Percentiles rank a stretch among this genome's conserved stretches.
These are phyloP conservation scores for Butorides virescens DNA, from an alignment of 2,113 vertebrate genomes.

Conservation along the genomic window DNA sequence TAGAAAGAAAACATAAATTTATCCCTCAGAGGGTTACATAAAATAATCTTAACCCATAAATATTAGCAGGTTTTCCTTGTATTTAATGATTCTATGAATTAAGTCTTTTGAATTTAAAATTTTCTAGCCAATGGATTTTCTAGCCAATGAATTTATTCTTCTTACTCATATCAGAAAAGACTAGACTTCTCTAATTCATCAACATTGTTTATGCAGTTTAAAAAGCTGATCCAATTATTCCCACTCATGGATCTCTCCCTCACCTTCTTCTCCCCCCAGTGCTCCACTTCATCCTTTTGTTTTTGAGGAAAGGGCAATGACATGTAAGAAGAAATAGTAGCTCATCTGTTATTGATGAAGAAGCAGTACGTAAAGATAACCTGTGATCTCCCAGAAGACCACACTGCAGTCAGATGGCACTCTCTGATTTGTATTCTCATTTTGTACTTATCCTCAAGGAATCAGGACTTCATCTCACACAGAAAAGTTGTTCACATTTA, in stretches of 20 bases:
- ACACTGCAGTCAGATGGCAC: constrained; percentile 3
- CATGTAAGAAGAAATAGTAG: constrained; percentile 59
- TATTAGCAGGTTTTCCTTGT: background rate
- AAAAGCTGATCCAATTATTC: constrained; percentile 23
- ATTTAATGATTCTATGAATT: background rate
- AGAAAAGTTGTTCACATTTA: constrained; percentile 2
- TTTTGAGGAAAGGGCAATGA: constrained; percentile 51
- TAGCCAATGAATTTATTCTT: background rate
- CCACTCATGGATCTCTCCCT: background rate
- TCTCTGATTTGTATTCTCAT: constrained; percentile 55
- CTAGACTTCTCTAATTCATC: background rate
- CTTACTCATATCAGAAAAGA: background rate
- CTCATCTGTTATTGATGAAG: constrained; percentile 69
- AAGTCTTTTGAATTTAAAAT: background rate
- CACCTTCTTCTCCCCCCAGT: background rate
- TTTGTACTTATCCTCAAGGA: constrained; percentile 29
- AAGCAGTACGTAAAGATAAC: constrained; percentile 45
- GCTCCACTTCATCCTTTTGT: constrained; percentile 11
- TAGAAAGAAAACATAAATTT: background rate
- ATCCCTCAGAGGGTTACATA: background rate
- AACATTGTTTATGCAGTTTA: background rate
- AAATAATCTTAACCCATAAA: background rate
- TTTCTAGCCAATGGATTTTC: background rate
- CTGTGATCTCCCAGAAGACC: constrained; percentile 34
- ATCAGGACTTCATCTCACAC: constrained; percentile 7